Evolutionary conservation across 2,888 invertebrate genomes (phyloP), one percentile per base, ranked within the genome.

Genomic region (Sphaerophoria taeniata): DNA sequence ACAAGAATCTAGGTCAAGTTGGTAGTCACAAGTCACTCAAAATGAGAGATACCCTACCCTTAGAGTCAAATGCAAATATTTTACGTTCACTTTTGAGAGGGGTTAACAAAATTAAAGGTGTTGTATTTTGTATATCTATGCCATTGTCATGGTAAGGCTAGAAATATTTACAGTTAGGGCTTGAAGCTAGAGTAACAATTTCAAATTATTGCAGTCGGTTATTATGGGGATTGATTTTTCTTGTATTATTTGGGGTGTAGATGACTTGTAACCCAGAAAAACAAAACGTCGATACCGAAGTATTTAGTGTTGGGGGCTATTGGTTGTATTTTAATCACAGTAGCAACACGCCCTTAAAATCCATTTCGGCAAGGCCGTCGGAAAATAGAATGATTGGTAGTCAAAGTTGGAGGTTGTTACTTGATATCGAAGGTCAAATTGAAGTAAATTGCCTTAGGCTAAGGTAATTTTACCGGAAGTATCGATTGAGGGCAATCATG

Each of bases 1-100:
- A 70, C 2, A n/a, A 33, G 33, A 78, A 83, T 78, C 73, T 83
- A 70, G 83, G 83, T 83, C 83, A 83, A 83, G 83, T 83, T 83
- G 67, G 56, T 56, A 63, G 67, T 70, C 55, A 71, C 65, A 49
- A 65, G 72, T 43, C 72, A 72, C 49, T 63, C 58, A 60, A 51
- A 49, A 49, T 31, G 14, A 63, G 9, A 58, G 47, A 58, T 39
- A 49, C 49, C 63, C 11, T 49, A 34, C 34, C 33, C 34, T 36
- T 34, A 49, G 31, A 2, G 4, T 49, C 1, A 34, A 45, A 16
- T 49, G 11, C 14, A 65, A 65, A 65, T 49, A 16, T 33, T 45
- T 47, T 47, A 47, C 45, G 45, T 61, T 61, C 47, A 47, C 14
- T 11, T 43, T 43, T 39, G 16, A 33, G 45, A 45, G 45, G 47